phyloP scores from a whole-genome alignment of 2,797 vertebrate species.

The Manis pentadactyla region DNA sequence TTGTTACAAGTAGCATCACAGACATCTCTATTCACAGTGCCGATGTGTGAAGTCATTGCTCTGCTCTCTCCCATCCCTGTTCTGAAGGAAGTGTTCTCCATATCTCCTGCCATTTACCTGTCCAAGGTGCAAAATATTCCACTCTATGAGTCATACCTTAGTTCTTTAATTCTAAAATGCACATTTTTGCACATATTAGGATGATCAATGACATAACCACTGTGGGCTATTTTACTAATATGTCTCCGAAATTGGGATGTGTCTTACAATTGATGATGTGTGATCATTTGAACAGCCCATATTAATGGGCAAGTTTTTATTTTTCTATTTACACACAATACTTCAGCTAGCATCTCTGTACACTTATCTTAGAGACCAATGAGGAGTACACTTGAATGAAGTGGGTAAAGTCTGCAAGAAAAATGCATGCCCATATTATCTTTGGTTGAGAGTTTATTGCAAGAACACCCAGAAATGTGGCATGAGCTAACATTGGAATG shows the following conservation, averaged over 20 bases:
- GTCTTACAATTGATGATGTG: background rate
- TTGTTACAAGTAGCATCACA: background rate
- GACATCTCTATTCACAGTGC: background rate
- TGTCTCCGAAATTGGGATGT: background rate
- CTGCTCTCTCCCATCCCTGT: background rate
- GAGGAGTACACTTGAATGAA: background rate
- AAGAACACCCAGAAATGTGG: background rate
- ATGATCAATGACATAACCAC: background rate
- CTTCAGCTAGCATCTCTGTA: background rate
- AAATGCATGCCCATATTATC: background rate
- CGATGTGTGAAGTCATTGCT: background rate
- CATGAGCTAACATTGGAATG: background rate
- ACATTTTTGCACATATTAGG: background rate
- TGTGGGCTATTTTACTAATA: background rate
- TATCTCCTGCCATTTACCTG: background rate
- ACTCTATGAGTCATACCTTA: background rate
- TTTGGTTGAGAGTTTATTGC: conserved; percentile 13
- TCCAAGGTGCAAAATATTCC: background rate
- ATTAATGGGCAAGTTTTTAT: background rate
- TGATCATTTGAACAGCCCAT: background rate
- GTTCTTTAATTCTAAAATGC: background rate
- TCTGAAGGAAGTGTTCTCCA: background rate
- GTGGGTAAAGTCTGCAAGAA: background rate
- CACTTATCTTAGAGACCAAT: background rate
- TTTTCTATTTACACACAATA: background rate